These are phyloP conservation scores for Rhynchonycteris naso DNA, from an alignment of 2,797 vertebrate genomes.

Conservation along the genomic window DNA sequence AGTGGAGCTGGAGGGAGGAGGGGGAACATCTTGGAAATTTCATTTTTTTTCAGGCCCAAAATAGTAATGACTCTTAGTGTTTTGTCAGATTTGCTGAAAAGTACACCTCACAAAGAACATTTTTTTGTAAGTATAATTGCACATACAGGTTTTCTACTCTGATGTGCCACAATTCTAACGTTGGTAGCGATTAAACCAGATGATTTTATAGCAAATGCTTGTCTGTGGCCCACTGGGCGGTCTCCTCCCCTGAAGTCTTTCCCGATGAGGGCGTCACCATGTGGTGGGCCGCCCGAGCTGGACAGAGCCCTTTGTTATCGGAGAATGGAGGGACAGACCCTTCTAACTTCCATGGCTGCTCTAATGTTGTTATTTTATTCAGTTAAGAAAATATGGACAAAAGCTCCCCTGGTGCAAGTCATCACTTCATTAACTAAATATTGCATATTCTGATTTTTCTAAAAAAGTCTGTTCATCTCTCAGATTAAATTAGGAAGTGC, in stretches of 20 bases:
- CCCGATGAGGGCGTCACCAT: conserved; percentile 49
- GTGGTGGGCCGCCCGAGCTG: conserved; percentile 29
- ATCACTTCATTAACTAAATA: background rate
- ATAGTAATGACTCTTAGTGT: conserved; percentile 66
- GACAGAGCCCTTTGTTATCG: conserved; percentile 52
- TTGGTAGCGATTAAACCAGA: conserved; percentile 70
- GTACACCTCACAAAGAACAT: conserved; percentile 54
- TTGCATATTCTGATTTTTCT: background rate
- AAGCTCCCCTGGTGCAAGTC: background rate
- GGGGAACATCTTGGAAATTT: conserved; percentile 52
- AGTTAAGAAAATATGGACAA: conserved; percentile 16
- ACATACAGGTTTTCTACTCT: conserved; percentile 68
- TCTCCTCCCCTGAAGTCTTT: conserved; percentile 46
- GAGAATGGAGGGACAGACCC: background rate
- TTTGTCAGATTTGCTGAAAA: conserved; percentile 71
- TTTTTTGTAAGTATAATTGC: conserved; percentile 68
- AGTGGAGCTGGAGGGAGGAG: background rate
- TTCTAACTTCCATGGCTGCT: conserved; percentile 22
- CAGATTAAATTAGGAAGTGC: conserved; percentile 29
- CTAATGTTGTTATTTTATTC: background rate
- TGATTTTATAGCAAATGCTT: conserved; percentile 71
- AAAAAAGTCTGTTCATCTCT: background rate
- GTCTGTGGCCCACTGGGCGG: background rate
- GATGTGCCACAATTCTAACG: conserved; percentile 56
- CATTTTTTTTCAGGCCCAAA: conserved; percentile 60